Evolutionary conservation across 2,797 vertebrate species (phyloP).

Genomic region (Chromobotia macracanthus): DNA sequence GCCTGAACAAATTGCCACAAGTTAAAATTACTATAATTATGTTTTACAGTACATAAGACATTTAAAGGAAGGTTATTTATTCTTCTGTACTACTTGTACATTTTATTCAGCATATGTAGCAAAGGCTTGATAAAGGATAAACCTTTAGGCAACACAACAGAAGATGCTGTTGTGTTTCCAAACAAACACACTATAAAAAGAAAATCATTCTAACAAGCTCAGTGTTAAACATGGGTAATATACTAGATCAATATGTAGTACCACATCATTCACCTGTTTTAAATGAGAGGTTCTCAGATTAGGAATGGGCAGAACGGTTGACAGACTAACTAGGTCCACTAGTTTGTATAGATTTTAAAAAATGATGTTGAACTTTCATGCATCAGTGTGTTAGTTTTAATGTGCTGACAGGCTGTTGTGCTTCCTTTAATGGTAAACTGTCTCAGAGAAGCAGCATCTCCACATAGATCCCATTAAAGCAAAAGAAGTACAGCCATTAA

Average conservation of each 20-base stretch:
- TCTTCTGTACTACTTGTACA: neutral
- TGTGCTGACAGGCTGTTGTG: too few relatives aligned
- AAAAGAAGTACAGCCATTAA: too few relatives aligned
- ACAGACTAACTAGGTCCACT: too few relatives aligned
- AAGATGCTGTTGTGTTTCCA: neutral
- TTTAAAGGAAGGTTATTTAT: neutral
- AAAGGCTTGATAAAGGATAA: constrained; percentile 7
- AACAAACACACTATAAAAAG: neutral
- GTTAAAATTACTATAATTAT: constrained; percentile 33
- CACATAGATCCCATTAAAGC: too few relatives aligned
- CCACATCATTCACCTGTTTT: neutral
- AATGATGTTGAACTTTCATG: neutral
- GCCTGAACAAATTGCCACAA: constrained; percentile 10
- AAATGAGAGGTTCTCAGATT: too few relatives aligned
- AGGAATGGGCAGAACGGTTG: too few relatives aligned
- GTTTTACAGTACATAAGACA: constrained; percentile 1
- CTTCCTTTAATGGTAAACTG: too few relatives aligned
- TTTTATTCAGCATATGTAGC: constrained; percentile 3
- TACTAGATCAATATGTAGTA: neutral
- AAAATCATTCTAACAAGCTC: neutral
- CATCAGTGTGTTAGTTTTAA: too few relatives aligned
- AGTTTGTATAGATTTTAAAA: too few relatives aligned
- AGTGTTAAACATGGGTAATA: neutral
- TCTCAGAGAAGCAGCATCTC: too few relatives aligned
- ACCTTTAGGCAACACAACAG: neutral